Evolutionary conservation across 2,888 invertebrate genomes (phyloP), one percentile per base, ranked within the genome.

Genomic region (Oscheius sp.): DNA sequence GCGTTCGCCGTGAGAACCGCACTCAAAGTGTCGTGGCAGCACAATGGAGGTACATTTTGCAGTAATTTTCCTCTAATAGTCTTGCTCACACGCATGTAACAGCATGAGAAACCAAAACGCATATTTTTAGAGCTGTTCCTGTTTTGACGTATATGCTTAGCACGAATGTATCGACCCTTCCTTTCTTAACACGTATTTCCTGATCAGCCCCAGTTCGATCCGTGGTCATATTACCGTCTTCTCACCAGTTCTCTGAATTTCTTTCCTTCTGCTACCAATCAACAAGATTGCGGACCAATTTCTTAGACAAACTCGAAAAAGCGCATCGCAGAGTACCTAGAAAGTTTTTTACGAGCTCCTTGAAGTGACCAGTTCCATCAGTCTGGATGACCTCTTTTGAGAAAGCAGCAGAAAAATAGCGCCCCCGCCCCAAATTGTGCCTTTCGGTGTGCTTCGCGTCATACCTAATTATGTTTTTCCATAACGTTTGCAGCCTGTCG

Each of bases 401-500:
- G n/a, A 50, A 50, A 11, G 32, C 50, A 60, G 63, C 21, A 63
- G 55, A 68, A 68, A 51, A 68, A 68, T 68, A 55, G 55, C 35
- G 68, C 68, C 55, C 55, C 68, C 68, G 68, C 68, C 68, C 68
- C 53, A 68, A 65, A 53, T 68, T 53, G 68, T 68, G 68, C 68
- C 55, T 55, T 68, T 68, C 42, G 68, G 68, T 55, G 55, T 55
- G 11, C 42, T 21, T 68, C 68, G 55, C 68, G 55, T 55, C 68
- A 55, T 68, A 68, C 53, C 68, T 68, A 68, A 29, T 68, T 55
- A 68, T 29, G 63, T 21, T 48, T 42, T 50, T 47, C 32, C 32
- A 11, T 58, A 58, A 58, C 33, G n/a, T 21, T 11, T 63, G 29
- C 47, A 42, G 7, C 42, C 42, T 63, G n/a, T 29, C 3, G 13